A percentile compares a stretch with the other conserved stretches of the same genome.
Conservation (phyloP, 2,797 vertebrate species). For the Danio jaintianensis region DNA sequence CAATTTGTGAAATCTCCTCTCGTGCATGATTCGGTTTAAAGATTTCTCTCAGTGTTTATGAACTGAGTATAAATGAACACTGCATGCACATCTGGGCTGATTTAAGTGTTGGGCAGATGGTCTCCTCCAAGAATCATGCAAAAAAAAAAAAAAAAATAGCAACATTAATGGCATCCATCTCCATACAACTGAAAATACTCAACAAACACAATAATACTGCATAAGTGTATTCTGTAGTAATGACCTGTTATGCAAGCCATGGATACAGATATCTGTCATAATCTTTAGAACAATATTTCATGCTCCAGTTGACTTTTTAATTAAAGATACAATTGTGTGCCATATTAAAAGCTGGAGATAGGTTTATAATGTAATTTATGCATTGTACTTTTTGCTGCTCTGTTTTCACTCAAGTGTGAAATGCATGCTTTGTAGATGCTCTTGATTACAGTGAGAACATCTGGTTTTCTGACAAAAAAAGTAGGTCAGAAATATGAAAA, state of each 20-base stretch:
- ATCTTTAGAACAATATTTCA: constrained; percentile 82
- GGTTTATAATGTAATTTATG: constrained; percentile 32
- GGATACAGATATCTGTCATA: constrained; percentile 79
- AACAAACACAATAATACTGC: background rate
- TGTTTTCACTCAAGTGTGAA: constrained; percentile 34
- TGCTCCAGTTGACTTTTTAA: constrained; percentile 88
- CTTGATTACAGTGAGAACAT: constrained; percentile 40
- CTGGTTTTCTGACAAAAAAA: constrained; percentile 31
- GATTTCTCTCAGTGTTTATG: background rate
- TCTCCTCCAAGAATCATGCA: background rate
- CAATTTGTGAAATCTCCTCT: background rate
- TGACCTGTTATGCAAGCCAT: constrained; percentile 66
- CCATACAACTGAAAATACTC: background rate
- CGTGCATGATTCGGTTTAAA: background rate
- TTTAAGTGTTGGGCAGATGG: background rate
- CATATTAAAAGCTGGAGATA: constrained; percentile 70
- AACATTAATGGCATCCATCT: background rate
- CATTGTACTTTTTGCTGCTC: background rate
- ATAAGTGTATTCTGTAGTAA: background rate
- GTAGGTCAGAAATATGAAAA: constrained; percentile 17
- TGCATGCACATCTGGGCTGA: background rate
- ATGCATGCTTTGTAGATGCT: constrained; percentile 16
- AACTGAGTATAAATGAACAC: background rate
- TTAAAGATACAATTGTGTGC: constrained; percentile 83
- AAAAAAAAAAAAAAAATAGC: too few relatives aligned